phyloP scores from a whole-genome alignment of 2,113 vertebrate genomes.

The Diadophis punctatus region DNA sequence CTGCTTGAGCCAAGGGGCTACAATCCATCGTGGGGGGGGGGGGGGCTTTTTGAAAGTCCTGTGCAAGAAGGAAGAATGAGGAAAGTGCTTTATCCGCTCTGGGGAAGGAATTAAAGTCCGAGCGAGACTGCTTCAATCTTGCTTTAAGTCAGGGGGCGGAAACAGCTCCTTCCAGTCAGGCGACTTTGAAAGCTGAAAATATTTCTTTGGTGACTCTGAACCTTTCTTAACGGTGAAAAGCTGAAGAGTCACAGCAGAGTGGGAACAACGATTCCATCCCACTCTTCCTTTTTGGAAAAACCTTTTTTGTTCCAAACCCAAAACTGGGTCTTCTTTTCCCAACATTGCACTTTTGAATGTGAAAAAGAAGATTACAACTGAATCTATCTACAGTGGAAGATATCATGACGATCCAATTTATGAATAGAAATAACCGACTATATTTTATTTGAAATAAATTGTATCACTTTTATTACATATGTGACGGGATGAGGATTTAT shows the following conservation, averaged over 20 bases:
- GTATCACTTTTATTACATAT: not conserved
- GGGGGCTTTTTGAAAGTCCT: not conserved
- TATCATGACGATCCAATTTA: not conserved
- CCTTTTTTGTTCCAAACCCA: too few species aligned
- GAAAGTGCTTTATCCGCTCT: not conserved
- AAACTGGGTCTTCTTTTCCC: too few species aligned
- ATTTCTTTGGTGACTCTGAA: not conserved
- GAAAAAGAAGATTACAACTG: not conserved
- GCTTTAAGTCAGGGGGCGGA: not conserved
- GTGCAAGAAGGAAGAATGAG: not conserved
- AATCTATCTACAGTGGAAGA: not conserved
- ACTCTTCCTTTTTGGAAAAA: too few species aligned
- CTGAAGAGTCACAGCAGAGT: too few species aligned
- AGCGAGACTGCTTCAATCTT: not conserved
- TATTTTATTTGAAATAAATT: not conserved
- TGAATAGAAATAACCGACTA: too few species aligned
- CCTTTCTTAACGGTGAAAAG: not conserved
- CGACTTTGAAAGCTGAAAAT: not conserved
- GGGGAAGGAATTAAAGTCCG: not conserved
- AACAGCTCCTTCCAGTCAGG: not conserved
- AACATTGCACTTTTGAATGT: too few species aligned
- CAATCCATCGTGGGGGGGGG: not conserved
- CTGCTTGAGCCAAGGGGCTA: not conserved
- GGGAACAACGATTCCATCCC: too few species aligned
- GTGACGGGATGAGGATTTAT: too few species aligned